Percentiles rank a stretch among this genome's conserved stretches.
phyloP scores from a whole-genome alignment of 2,888 invertebrate species.

The Acanthosoma haemorrhoidale region DNA sequence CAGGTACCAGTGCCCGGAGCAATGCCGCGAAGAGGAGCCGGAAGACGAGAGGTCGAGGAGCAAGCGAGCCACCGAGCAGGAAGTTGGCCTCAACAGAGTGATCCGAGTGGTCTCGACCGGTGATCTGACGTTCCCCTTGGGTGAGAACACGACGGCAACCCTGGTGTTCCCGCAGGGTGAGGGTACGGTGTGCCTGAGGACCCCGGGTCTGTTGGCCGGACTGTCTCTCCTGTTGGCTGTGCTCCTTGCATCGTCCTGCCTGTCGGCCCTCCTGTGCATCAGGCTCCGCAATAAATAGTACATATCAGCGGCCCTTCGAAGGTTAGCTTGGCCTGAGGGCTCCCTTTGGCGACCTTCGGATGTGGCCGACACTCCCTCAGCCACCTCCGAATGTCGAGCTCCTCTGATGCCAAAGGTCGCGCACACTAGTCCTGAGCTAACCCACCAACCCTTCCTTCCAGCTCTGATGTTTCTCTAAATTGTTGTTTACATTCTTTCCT shows the following conservation, averaged over 20 bases:
- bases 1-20: constrained; percentile 87
- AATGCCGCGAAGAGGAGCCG: constrained; percentile 62
- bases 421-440: not conserved
- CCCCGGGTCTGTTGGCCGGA: constrained; percentile 85
- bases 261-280: constrained; percentile 80
- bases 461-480: not conserved
- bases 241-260: constrained; percentile 74
- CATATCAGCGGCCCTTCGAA: not conserved
- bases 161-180: constrained; percentile 59
- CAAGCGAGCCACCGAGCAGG: constrained; percentile 58
- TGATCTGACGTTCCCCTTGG: constrained; percentile 74
- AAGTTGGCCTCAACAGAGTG: constrained; percentile 70
- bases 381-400: not conserved
- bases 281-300: constrained; percentile 50
- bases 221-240: constrained; percentile 76
- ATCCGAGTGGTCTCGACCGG: constrained; percentile 89
- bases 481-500: not conserved
- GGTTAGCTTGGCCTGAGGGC: not conserved
- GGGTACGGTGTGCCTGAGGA: constrained; percentile 85
- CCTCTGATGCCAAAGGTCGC: not conserved
- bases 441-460: not conserved
- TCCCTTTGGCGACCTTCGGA: not conserved
- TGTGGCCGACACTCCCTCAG: not conserved
- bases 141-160: constrained; percentile 57
- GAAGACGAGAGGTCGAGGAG: constrained; percentile 71